phyloP scores from a whole-genome alignment of 1,140 invertebrate genomes.

The Euwallacea fornicatus region DNA sequence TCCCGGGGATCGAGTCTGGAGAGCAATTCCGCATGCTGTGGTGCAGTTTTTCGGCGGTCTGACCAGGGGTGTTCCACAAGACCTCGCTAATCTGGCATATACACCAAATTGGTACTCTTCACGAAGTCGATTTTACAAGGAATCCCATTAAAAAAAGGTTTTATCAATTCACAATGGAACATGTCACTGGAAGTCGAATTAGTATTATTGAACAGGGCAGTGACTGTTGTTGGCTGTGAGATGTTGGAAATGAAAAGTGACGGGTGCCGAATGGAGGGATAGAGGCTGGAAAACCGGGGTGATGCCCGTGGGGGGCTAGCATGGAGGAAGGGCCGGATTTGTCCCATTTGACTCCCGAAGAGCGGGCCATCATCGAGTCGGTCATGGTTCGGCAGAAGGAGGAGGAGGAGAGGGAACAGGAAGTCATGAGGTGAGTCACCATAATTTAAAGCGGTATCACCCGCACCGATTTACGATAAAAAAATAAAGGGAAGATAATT shows the following conservation, averaged over 20 bases:
- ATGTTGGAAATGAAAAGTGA: slow-evolving; percentile 5
- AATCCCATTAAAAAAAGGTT: no score
- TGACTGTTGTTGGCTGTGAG: neutral
- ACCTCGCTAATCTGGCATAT: neutral
- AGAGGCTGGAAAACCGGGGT: slow-evolving; percentile 27
- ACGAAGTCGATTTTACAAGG: no score
- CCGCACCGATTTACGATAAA: no score
- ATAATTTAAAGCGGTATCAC: neutral
- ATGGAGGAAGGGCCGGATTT: slow-evolving; percentile 88
- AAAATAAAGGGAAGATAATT: no score
- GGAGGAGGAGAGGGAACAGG: slow-evolving; percentile 94
- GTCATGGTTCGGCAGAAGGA: slow-evolving; percentile 95
- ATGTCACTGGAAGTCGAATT: no score
- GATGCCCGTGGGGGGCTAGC: slow-evolving; percentile 48
- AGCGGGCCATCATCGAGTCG: slow-evolving; percentile 94
- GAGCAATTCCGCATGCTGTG: slow-evolving; percentile 25
- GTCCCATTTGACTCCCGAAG: slow-evolving; percentile 96
- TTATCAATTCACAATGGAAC: no score
- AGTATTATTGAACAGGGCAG: no score
- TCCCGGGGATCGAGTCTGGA: slow-evolving; percentile 19
- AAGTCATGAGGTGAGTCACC: slow-evolving; percentile 81
- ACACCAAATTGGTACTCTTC: no score
- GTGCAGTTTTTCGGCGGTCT: slow-evolving; percentile 28
- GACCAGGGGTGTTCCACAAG: slow-evolving; percentile 22
- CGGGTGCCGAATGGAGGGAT: slow-evolving; percentile 11